Conservation (phyloP, 1,140 invertebrate genomes). For the Proales similis region DNA sequence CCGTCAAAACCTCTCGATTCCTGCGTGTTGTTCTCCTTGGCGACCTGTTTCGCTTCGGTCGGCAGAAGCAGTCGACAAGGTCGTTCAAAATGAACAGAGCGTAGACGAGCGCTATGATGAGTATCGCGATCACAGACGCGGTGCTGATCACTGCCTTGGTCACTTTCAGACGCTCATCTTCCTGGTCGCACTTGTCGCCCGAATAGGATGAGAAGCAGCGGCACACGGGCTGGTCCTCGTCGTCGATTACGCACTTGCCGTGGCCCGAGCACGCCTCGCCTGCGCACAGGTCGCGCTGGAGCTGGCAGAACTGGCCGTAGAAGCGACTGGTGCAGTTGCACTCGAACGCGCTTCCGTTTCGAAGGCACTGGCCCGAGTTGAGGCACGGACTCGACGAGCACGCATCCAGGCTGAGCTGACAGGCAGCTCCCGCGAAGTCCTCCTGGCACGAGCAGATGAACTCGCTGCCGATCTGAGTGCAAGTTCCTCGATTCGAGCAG, state of each 20-base stretch:
- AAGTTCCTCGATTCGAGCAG: conserved; percentile 24
- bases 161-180: neutral
- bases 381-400: conserved; percentile 60
- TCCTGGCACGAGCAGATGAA: neutral
- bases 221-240: neutral
- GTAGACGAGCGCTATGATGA: neutral
- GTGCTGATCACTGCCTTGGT: neutral
- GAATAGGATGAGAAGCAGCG: conserved; percentile 16
- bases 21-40: too few relatives aligned
- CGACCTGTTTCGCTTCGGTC: too few relatives aligned
- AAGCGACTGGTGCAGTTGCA: conserved; percentile 19
- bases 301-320: conserved; percentile 18
- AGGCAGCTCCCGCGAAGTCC: neutral
- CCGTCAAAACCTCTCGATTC: too few relatives aligned
- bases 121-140: neutral
- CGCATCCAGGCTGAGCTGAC: neutral
- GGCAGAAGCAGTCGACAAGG: too few relatives aligned
- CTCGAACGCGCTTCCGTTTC: conserved; percentile 37
- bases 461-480: neutral
- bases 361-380: conserved; percentile 72
- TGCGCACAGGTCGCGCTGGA: conserved; percentile 6
- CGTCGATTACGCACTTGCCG: neutral
- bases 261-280: conserved; percentile 1
- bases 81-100: too few relatives aligned
- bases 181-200: conserved; percentile 5